Base-by-base conservation (phyloP, 2,113 vertebrate species). In the Himantopus leucocephalus region DNA sequence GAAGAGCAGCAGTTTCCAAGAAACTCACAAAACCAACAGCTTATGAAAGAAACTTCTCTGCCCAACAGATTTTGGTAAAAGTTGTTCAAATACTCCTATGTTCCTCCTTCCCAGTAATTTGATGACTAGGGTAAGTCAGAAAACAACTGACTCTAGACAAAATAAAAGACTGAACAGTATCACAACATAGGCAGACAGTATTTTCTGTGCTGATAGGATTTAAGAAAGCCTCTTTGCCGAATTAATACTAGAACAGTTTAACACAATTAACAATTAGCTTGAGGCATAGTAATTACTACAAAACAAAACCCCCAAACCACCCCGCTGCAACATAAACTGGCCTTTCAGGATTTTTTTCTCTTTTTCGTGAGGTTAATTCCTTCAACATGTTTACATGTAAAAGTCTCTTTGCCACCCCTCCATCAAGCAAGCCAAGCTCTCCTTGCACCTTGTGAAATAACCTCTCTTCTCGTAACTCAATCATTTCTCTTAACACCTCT, bases 181-280 rank as follows among this genome's bases (percentile, higher is more conserved):
- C 63, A 75, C 73, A 94, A n/a, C 64, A 85, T 3, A 45, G 55
- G 35, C 78, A 88, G 85, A 70, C 55, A 73, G 27, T 22, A 88
- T 47, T 93, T 79, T 47, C 79, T 63, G 60, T 24, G 50, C 63
- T 92, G 47, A 76, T 1, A 59, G 55, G 88, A 93, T 80, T 92
- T 95, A 62, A 76, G 63, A 93, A 96, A 93, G 50, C 67, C 72
- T 93, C 92, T 94, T 96, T 74, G 50, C 50, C 27, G 26, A 92
- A 73, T 67, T 90, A 95, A 92, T 62, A 93, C 71, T 62, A 50
- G 26, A 90, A 90, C n/a, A 80, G 29, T 92, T 94, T 73, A 94
- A 93, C 68, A 93, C 71, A 93, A 94, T 88, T 88, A 94, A 63
- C 39, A 68, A 32, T 53, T 85, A 92, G 58, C 45, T 77, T 41